phyloP scores from a whole-genome alignment of 2,888 invertebrate species.

The Polymixis flavicincta region DNA sequence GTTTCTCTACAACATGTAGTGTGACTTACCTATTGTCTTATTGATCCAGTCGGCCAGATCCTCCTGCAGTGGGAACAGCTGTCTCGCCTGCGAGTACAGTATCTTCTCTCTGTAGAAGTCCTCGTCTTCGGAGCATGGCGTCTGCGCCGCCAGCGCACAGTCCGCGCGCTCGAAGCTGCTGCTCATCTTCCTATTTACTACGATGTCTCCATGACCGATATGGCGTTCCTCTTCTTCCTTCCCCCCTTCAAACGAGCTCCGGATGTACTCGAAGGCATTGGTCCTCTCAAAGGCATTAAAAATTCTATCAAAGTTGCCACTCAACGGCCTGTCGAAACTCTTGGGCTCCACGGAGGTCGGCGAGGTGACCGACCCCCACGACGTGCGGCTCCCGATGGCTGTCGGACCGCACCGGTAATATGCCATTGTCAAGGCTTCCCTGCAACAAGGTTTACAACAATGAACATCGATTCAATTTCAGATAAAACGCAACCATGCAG shows the following conservation, averaged over 20 bases:
- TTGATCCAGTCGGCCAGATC: constrained; percentile 97
- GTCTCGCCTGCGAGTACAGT: constrained; percentile 94
- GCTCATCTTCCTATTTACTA: constrained; percentile 87
- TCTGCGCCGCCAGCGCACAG: constrained; percentile 88
- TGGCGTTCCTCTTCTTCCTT: constrained; percentile 78
- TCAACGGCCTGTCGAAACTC: constrained; percentile 84
- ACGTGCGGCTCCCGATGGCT: constrained; percentile 87
- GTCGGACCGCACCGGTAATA: constrained; percentile 88
- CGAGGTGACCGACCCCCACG: constrained; percentile 91
- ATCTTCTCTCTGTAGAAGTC: constrained; percentile 94
- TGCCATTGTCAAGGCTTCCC: constrained; percentile 80
- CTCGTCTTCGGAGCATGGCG: constrained; percentile 91
- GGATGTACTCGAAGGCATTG: constrained; percentile 87
- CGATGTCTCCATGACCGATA: constrained; percentile 83
- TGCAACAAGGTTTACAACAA: constrained; percentile 68
- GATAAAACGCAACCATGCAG: constrained; percentile 25
- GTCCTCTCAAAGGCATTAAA: constrained; percentile 89
- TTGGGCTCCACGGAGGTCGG: constrained; percentile 83
- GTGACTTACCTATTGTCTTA: constrained; percentile 94
- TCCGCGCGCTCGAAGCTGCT: constrained; percentile 88
- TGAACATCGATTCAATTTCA: constrained; percentile 44
- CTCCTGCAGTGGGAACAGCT: constrained; percentile 95
- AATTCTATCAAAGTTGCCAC: constrained; percentile 88
- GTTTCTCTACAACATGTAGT: not conserved
- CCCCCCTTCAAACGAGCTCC: constrained; percentile 73